Evolutionary conservation across 2,888 invertebrate species (phyloP).

Genomic region (Agonopterix arenella): DNA sequence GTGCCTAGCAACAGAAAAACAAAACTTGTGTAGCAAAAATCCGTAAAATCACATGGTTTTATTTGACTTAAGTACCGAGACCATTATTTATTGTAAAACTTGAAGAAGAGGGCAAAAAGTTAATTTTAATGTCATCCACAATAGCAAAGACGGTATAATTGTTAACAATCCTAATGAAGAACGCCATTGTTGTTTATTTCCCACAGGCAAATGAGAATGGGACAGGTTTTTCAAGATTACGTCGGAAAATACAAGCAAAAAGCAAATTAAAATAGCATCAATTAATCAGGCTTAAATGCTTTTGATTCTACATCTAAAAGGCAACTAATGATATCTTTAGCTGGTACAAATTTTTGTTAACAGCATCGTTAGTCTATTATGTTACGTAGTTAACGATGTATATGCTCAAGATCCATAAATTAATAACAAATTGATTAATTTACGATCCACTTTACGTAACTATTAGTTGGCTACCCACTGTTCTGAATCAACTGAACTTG

Average conservation of each 20-base stretch:
- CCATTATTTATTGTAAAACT: no score
- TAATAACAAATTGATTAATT: not conserved
- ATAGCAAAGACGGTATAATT: constrained; percentile 29
- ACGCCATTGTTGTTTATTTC: constrained; percentile 39
- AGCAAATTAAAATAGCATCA: no score
- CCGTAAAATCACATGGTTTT: no score
- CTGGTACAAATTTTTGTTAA: no score
- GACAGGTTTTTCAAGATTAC: constrained; percentile 21
- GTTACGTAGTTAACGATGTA: no score
- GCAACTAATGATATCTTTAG: no score
- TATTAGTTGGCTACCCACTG: not conserved
- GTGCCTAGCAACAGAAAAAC: no score
- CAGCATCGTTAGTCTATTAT: not conserved
- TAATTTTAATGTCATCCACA: constrained; percentile 40
- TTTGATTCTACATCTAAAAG: no score
- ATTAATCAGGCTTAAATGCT: no score
- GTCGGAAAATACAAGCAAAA: not conserved
- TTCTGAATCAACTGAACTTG: no score
- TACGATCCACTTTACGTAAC: not conserved
- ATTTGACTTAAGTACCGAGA: no score
- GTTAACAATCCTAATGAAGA: constrained; percentile 34
- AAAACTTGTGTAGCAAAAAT: no score
- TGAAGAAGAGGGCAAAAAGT: constrained; percentile 18
- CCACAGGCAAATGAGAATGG: constrained; percentile 29
- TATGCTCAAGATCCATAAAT: constrained; percentile 14